phyloP scores from a whole-genome alignment of 2,797 vertebrate genomes.

The Hirundo rustica region DNA sequence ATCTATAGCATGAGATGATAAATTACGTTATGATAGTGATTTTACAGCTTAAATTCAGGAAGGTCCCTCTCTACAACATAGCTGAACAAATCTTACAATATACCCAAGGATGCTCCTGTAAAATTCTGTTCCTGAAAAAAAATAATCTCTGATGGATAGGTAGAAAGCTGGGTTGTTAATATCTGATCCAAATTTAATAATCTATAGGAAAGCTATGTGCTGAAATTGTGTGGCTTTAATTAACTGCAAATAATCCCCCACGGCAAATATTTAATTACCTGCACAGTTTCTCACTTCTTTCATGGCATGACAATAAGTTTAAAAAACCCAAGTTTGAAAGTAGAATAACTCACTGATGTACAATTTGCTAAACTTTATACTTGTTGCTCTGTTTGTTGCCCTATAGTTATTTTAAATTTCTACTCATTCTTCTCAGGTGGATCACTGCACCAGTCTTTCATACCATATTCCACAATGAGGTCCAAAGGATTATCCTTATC shows the following conservation, averaged over 20 bases:
- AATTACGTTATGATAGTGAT: not conserved
- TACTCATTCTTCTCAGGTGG: not conserved
- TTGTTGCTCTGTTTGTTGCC: conserved; percentile 23
- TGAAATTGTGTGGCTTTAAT: conserved; percentile 75
- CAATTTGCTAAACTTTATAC: conserved; percentile 44
- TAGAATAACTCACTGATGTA: conserved; percentile 39
- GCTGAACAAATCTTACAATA: not conserved
- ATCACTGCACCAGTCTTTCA: not conserved
- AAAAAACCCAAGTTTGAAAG: conserved; percentile 67
- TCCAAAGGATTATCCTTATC: not conserved
- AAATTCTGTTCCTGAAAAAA: conserved; percentile 24
- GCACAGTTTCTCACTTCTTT: conserved; percentile 69
- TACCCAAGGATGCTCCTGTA: not conserved
- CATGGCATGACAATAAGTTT: conserved; percentile 65
- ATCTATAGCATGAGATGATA: not conserved
- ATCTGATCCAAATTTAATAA: conserved; percentile 77
- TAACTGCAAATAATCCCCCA: conserved; percentile 77
- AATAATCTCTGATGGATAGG: conserved; percentile 65
- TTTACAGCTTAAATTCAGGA: not conserved
- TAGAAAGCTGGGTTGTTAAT: conserved; percentile 68
- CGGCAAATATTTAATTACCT: conserved; percentile 79
- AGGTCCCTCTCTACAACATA: not conserved
- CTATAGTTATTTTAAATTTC: not conserved
- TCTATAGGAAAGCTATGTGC: conserved; percentile 65
- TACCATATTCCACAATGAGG: not conserved